phyloP scores from a whole-genome alignment of 2,797 vertebrate genomes.

The Adrianichthys oophorus region DNA sequence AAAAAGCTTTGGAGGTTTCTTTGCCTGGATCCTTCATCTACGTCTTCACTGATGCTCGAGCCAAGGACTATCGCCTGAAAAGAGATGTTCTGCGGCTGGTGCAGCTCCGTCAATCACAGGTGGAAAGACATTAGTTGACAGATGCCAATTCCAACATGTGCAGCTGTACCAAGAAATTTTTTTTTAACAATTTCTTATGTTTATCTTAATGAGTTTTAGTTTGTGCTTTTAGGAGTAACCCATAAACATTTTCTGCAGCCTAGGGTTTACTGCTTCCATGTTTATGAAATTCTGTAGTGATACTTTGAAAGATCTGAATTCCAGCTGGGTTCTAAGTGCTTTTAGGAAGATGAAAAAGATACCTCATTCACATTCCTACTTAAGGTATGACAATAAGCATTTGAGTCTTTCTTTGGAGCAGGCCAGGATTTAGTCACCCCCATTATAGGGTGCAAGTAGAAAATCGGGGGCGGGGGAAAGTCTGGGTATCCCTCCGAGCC shows the following conservation, averaged over 20 bases:
- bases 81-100: conserved; percentile 87
- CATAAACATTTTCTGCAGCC: not conserved
- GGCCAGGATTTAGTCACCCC: too few relatives aligned
- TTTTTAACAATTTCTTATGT: too few relatives aligned
- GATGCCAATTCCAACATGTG: too few relatives aligned
- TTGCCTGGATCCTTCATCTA: conserved; percentile 91
- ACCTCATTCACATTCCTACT: conserved; percentile 8
- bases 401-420: not conserved
- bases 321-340: conserved; percentile 1
- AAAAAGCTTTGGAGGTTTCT: conserved; percentile 87
- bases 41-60: conserved; percentile 93
- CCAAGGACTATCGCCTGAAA: conserved; percentile 90
- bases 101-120: conserved; percentile 93
- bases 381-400: conserved; percentile 34
- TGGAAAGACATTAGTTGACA: conserved; percentile 41
- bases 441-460: too few relatives aligned
- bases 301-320: conserved; percentile 42
- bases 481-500: too few relatives aligned
- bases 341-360: conserved; percentile 14
- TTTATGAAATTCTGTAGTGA: conserved; percentile 25
- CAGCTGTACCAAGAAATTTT: too few relatives aligned
- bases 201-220: conserved; percentile 2
- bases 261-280: conserved; percentile 16
- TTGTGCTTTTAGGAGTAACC: not conserved
- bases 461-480: too few relatives aligned